Base-by-base conservation (phyloP, 2,113 vertebrate species). In the Cyprinodon tularosa region DNA sequence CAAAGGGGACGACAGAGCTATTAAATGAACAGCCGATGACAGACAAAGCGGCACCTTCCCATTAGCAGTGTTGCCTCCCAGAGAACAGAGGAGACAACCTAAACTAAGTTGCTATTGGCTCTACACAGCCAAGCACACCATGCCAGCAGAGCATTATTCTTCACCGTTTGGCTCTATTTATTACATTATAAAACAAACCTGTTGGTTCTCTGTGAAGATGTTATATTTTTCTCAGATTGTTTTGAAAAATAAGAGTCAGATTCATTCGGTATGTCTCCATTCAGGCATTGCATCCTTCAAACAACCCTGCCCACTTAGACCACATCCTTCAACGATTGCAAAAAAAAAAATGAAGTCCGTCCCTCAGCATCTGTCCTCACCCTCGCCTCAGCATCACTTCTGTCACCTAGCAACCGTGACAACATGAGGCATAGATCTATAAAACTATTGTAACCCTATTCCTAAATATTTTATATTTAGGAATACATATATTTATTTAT, bases 21-120 rank as follows among this genome's bases (percentile, higher is more conserved):
- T 92, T 91, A 92, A 91, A 92, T 85, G 88, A 90, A 88, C 87
- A 90, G 74, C 89, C 91, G 72, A 77, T 75, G 89, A 92, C 91
- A 90, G 90, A 88, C 90, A 89, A 88, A 90, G 85, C 88, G 89
- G 87, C 90, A 92, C 90, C 88, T 91, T 88, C 83, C 78, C 77
- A 90, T 88, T 91, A 90, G 85, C 83, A 0, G 67, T 76, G 83
- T 78, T 73, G 63, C 73, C 78, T 84, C 50, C 68, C 72, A 66
- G 71, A 72, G 62, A 83, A 72, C 45, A 70, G 71, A 76, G 67
- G 68, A 85, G 86, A 81, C 78, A 70, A 80, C 78, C 73, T 83
- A 87, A 86, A 61, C 42, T 68, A 86, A 85, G 72, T 83, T 86
- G 62, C 50, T 66, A 66, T 85, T 90, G 80, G 63, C 60, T 59